Evolutionary conservation across 1,140 invertebrate genomes (phyloP), one percentile per base, ranked within the genome.

Genomic region (Pogonomyrmex barbatus): DNA sequence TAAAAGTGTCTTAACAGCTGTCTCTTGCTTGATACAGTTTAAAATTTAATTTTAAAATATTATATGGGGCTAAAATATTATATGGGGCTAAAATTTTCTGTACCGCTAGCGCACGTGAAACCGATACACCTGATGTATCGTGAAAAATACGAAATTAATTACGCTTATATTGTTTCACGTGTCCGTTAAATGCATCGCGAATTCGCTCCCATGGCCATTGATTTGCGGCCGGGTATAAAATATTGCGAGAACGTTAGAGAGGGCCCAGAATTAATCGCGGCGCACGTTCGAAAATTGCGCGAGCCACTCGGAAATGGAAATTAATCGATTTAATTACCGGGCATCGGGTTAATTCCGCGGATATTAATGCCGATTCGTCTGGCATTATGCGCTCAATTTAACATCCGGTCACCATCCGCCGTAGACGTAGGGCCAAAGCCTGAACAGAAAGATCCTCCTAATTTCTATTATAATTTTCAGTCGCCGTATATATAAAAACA

Each of bases 351-450:
- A 83, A 83, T 75, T 83, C 54, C 56, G 45, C 68, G 67, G 79
- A 83, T 83, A 83, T 83, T 83, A 83, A 83, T 83, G 79, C 54
- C 79, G 70, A 83, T 83, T 83, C 79, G 79, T 83, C 42, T n/a
- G 54, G 56, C n/a, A 71, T 83, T 83, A 75, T 33, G 30, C 68
- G 79, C 42, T 83, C 79, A 75, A 83, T 83, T 83, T 83, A 83
- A 75, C 68, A 83, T 83, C 24, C 54, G 33, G 33, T 47, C 12
- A 42, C 68, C 39, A 71, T 30, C 14, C 5, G 10, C 17, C 52
- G 17, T 14, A 5, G 47, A 65, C 24, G 39, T 39, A 67, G 50
- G 30, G 39, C 39, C 71, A 52, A 65, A 33, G 12, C 17, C 30
- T 45, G 39, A n/a, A 12, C 62, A 33, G 58, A 73, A 82, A 4